These are phyloP conservation scores for Cataglyphis livida DNA, from an alignment of 2,888 invertebrate species.

Conservation along the genomic window DNA sequence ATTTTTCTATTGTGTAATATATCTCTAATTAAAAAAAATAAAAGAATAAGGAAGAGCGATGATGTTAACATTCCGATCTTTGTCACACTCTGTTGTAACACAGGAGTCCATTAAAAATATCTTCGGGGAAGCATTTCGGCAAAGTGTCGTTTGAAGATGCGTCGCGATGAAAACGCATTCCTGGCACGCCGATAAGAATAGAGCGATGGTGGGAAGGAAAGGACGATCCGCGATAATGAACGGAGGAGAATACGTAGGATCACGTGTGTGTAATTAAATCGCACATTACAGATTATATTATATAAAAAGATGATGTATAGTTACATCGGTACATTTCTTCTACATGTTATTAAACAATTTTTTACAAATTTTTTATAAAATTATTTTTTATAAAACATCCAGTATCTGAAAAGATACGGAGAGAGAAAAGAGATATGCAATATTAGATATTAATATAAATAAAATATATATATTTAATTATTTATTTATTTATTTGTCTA, in stretches of 20 bases:
- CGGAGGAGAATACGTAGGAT: conserved; percentile 57
- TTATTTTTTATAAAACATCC: not conserved
- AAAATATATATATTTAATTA: not conserved
- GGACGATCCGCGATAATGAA: conserved; percentile 64
- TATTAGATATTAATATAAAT: not conserved
- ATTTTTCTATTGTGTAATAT: not conserved
- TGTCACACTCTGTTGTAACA: not conserved
- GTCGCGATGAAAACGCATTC: conserved; percentile 72
- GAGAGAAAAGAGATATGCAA: not conserved
- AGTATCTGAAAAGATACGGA: not conserved
- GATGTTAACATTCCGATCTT: not conserved
- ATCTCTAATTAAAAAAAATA: not conserved
- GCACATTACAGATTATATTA: not conserved
- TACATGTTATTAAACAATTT: not conserved
- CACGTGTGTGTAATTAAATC: conserved; percentile 43
- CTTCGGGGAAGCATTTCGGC: conserved; percentile 21
- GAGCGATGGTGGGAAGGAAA: conserved; percentile 58
- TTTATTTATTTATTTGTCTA: too few species aligned
- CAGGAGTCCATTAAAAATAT: conserved; percentile 33
- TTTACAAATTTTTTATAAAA: not conserved
- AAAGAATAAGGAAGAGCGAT: not conserved
- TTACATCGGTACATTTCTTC: not conserved
- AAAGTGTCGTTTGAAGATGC: conserved; percentile 59
- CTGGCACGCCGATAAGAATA: conserved; percentile 72
- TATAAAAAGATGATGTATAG: not conserved